These are phyloP conservation scores for Uromys caudimaculatus DNA, from an alignment of 2,797 vertebrate genomes.

Conservation along the genomic window DNA sequence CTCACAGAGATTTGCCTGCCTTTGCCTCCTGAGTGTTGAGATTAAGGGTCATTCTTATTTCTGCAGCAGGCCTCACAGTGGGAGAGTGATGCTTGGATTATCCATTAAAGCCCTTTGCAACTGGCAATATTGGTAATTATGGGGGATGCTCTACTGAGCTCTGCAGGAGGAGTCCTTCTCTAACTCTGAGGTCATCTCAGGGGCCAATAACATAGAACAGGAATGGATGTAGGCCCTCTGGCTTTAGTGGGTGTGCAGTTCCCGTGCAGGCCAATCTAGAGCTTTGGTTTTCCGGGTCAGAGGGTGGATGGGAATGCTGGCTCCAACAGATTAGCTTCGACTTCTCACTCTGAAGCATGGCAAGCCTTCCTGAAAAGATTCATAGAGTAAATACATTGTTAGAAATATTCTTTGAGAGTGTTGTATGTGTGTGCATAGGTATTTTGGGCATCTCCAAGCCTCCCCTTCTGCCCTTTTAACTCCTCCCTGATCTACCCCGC, in stretches of 20 bases:
- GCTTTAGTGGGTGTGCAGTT: fast-evolving
- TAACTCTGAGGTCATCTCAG: not conserved
- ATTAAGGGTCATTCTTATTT: not conserved
- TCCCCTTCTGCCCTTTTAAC: not conserved
- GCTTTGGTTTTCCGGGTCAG: not conserved
- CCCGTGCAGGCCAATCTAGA: not conserved
- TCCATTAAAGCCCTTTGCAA: not conserved
- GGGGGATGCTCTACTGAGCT: not conserved
- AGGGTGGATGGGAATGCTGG: not conserved
- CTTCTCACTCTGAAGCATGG: not conserved
- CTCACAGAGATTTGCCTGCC: not conserved
- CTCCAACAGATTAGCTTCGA: not conserved
- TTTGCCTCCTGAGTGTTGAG: not conserved
- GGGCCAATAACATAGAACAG: not conserved
- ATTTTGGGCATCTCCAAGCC: not conserved
- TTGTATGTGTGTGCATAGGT: not conserved
- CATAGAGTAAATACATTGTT: not conserved
- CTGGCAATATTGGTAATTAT: fast-evolving
- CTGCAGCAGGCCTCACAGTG: not conserved
- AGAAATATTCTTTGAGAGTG: not conserved
- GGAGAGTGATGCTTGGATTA: not conserved
- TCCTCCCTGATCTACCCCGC: not conserved
- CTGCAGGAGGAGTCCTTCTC: not conserved
- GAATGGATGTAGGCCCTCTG: not conserved
- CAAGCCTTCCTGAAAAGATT: not conserved